Base-by-base conservation (phyloP, 2,797 vertebrate species). In the Calcarius lapponicus region DNA sequence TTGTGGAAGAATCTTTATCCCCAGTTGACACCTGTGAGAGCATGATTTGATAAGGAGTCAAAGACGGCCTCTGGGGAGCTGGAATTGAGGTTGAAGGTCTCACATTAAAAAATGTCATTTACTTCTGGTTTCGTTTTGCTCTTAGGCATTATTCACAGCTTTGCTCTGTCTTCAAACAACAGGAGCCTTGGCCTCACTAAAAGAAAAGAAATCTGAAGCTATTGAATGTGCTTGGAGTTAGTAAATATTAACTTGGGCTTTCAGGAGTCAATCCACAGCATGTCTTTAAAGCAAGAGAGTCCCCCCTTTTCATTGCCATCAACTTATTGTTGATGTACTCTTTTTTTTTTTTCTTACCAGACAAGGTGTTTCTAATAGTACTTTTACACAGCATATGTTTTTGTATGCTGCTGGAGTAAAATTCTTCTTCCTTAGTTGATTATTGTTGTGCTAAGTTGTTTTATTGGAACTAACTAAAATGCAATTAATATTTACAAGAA, bases 11-110 rank as follows among this genome's bases (percentile, higher is more conserved):
- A 36, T 82, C 83, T 86, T 89, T 94, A 83, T 87, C 51, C 71
- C 79, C 53, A 20, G 40, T 16, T 92, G 84, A 73, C 56, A 58
- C 81, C 83, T 61, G 42, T 85, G 80, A 82, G 72, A 96, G 61
- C n/a, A 8, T 73, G 89, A 56, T 7, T 11, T 92, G 78, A 73
- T 72, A 94, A 88, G 75, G 82, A 96, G 92, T 95, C 69, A 92
- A 92, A 94, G 86, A 76, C 13, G 9, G 92, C 96, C 92, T 89
- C 80, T 95, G 92, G 93, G 96, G 88, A 93, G 47, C 47, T 93
- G 93, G 80, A 95, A 97, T 93, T 96, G 95, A 96, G 93, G 96
- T 95, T 88, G 86, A 95, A 97, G 95, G 93, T 95, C 92, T 90
- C 85, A 90, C 80, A 93, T 97, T 96, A 50, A 92, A 95, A 90